Percentiles rank a stretch among this genome's conserved stretches.
phyloP scores from a whole-genome alignment of 2,113 vertebrate genomes.

The Calidris pygmaea region DNA sequence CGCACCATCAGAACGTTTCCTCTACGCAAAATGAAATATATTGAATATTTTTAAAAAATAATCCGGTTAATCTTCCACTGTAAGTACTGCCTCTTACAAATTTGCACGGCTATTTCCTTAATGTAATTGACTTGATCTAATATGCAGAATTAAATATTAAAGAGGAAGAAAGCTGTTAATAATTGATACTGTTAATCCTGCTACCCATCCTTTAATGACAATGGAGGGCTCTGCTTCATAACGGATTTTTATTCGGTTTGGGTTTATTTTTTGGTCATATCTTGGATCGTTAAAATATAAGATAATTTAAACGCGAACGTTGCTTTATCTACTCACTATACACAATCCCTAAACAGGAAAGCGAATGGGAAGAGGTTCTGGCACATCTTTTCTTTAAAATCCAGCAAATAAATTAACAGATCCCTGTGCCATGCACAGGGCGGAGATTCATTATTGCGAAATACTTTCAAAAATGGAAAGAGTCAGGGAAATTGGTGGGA shows the following conservation, averaged over 20 bases:
- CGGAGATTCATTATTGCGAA: background rate
- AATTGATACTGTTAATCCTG: conserved; percentile 77
- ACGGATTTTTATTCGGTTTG: background rate
- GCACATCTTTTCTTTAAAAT: background rate
- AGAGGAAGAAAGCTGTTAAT: conserved; percentile 75
- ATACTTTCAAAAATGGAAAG: background rate
- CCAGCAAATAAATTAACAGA: background rate
- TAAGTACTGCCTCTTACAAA: conserved; percentile 60
- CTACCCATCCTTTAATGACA: conserved; percentile 61
- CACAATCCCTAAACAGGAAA: background rate
- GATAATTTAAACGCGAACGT: background rate
- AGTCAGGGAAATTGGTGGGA: background rate
- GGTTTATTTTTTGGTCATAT: background rate
- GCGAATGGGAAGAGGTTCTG: background rate
- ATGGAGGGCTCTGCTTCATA: background rate
- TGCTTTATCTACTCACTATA: background rate
- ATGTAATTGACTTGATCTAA: conserved; percentile 70
- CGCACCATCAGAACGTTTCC: background rate
- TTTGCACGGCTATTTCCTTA: conserved; percentile 65
- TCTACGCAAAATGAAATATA: conserved; percentile 36
- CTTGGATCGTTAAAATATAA: background rate
- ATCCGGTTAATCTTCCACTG: conserved; percentile 44
- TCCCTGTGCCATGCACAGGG: background rate
- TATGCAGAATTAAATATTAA: conserved; percentile 80
- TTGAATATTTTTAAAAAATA: conserved; percentile 5